Conservation (phyloP, 2,888 invertebrate genomes). For the Eupithecia vulgata region DNA sequence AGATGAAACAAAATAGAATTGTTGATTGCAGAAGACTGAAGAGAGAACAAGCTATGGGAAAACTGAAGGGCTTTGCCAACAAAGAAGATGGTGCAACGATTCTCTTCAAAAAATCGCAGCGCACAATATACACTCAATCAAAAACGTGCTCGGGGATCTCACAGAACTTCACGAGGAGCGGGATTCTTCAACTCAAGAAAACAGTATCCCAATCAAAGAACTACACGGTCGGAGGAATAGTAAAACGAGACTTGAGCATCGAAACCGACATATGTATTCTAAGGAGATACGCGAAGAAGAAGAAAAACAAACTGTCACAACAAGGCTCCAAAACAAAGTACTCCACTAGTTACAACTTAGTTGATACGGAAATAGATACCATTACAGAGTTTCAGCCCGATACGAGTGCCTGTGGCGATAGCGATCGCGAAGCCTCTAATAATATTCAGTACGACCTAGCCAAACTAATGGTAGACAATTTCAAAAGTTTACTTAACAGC, state of each 20-base stretch:
- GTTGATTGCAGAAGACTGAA: constrained; percentile 70
- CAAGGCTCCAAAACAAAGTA: constrained; percentile 56
- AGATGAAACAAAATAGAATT: constrained; percentile 69
- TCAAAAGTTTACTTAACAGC: constrained; percentile 61
- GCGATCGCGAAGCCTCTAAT: constrained; percentile 43
- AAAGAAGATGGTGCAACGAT: constrained; percentile 54
- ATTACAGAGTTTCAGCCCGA: constrained; percentile 55
- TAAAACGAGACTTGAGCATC: constrained; percentile 69
- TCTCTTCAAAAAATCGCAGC: constrained; percentile 66
- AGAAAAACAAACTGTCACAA: constrained; percentile 52
- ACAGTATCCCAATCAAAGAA: constrained; percentile 51
- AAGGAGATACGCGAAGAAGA: constrained; percentile 61
- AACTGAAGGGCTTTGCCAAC: constrained; percentile 44
- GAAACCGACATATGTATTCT: constrained; percentile 72
- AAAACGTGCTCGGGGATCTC: constrained; percentile 60
- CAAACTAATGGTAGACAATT: constrained; percentile 63
- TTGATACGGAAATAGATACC: constrained; percentile 55
- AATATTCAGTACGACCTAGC: constrained; percentile 55
- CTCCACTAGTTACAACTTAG: constrained; percentile 46
- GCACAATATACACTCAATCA: constrained; percentile 56
- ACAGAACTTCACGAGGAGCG: constrained; percentile 54
- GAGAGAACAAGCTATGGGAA: constrained; percentile 56
- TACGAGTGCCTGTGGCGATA: constrained; percentile 64
- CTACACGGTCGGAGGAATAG: constrained; percentile 52
- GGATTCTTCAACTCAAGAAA: constrained; percentile 55